phyloP scores from a whole-genome alignment of 2,113 vertebrate species.

The Chaetodon auriga region DNA sequence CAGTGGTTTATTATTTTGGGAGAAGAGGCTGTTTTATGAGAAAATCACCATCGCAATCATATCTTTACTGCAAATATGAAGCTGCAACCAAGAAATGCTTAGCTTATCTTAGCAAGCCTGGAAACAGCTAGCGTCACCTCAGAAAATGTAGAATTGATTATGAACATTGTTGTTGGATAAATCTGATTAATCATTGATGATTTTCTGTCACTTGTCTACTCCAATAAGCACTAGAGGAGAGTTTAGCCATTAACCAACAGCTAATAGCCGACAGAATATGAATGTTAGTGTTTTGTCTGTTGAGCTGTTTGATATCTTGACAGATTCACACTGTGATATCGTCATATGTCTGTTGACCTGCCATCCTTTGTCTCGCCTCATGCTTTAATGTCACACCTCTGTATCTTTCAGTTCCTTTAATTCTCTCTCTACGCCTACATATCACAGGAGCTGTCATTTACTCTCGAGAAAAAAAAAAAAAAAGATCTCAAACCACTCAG shows the following conservation, averaged over 20 bases:
- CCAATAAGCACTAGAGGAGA: not conserved
- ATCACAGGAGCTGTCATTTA: slow-evolving; percentile 39
- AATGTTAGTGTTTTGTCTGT: not conserved
- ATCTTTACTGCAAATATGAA: too few species aligned
- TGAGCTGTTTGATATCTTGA: slow-evolving; percentile 17
- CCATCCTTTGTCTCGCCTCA: slow-evolving; percentile 35
- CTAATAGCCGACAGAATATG: not conserved
- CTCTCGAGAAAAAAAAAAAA: not conserved
- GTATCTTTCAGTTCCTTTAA: slow-evolving; percentile 4
- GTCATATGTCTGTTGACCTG: slow-evolving; percentile 10
- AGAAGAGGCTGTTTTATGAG: too few species aligned
- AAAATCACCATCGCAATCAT: too few species aligned
- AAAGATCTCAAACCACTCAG: slow-evolving; percentile 32
- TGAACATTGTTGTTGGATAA: too few species aligned
- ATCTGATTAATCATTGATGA: too few species aligned
- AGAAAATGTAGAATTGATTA: too few species aligned
- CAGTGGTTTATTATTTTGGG: not conserved
- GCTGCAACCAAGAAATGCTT: too few species aligned
- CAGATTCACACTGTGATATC: not conserved
- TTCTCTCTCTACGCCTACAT: slow-evolving; percentile 20
- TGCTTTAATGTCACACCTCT: slow-evolving; percentile 43
- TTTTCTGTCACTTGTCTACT: not conserved
- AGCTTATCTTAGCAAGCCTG: too few species aligned
- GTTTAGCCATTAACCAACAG: not conserved
- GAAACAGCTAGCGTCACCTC: too few species aligned